phyloP scores from a whole-genome alignment of 2,888 invertebrate species.

The Drosophila falleni region DNA sequence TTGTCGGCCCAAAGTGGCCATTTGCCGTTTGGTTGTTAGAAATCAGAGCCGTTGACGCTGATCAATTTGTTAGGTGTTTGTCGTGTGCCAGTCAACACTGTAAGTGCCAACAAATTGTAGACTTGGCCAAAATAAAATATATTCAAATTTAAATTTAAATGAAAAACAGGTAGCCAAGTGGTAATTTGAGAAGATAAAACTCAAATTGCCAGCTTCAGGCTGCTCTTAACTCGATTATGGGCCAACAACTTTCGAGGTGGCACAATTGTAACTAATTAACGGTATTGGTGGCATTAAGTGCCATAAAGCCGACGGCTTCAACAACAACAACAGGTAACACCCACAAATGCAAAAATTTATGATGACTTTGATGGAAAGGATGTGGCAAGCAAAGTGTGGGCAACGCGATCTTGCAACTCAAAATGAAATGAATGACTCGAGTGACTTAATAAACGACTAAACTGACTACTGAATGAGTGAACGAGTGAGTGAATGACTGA shows the following conservation, averaged over 20 bases:
- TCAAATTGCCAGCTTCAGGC: constrained; percentile 1
- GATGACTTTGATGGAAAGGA: constrained; percentile 67
- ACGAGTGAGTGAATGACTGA: constrained; percentile 30
- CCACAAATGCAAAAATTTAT: constrained; percentile 60
- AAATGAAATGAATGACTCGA: constrained; percentile 55
- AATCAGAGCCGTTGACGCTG: constrained; percentile 52
- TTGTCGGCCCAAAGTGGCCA: constrained; percentile 72
- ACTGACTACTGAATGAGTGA: constrained; percentile 37
- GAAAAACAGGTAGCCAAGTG: constrained; percentile 61
- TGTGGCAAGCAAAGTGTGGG: constrained; percentile 3
- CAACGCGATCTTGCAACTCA: constrained; percentile 11
- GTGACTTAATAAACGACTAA: constrained; percentile 52
- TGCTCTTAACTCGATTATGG: neutral
- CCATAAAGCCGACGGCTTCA: constrained; percentile 42
- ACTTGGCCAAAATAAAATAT: constrained; percentile 3
- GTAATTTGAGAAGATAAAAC: constrained; percentile 46
- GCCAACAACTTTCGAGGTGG: constrained; percentile 7
- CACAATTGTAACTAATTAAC: constrained; percentile 45
- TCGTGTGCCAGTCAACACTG: constrained; percentile 62
- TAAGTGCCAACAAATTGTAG: too few species aligned
- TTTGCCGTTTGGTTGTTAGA: constrained; percentile 69
- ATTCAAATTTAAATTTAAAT: neutral
- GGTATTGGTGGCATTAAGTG: constrained; percentile 42
- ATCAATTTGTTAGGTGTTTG: constrained; percentile 69
- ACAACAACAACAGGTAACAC: constrained; percentile 24